phyloP scores from a whole-genome alignment of 2,797 vertebrate genomes.

The Trichosurus vulpecula region DNA sequence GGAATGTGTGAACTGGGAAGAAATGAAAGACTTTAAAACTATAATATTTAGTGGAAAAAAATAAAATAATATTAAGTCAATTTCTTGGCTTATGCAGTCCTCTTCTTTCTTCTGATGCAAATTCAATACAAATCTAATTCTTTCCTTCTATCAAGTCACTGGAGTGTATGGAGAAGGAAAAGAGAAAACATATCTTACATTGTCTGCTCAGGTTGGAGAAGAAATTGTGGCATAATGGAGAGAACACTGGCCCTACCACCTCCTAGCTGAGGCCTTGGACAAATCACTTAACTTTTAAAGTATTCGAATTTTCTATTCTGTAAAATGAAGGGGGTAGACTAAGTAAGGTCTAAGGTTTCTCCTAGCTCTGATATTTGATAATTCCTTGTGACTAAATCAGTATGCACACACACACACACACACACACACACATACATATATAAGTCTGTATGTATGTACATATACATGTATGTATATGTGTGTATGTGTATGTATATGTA shows the following conservation, averaged over 20 bases:
- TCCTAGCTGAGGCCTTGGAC: background rate
- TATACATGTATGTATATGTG: no score
- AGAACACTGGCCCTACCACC: background rate
- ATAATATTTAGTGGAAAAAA: background rate
- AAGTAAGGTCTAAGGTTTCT: background rate
- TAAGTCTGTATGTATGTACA: no score
- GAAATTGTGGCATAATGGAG: background rate
- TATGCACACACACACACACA: no score
- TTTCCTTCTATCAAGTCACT: background rate
- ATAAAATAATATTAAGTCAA: background rate
- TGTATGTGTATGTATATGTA: no score
- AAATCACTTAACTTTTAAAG: background rate
- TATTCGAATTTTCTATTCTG: background rate
- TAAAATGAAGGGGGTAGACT: background rate
- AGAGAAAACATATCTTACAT: background rate
- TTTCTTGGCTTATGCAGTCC: background rate
- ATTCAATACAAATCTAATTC: background rate
- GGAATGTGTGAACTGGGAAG: background rate
- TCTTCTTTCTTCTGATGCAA: background rate
- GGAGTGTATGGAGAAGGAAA: background rate
- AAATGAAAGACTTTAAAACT: background rate
- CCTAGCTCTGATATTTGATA: background rate
- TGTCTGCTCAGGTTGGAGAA: background rate
- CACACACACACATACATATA: no score
- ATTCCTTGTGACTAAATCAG: background rate